phyloP scores from a whole-genome alignment of 2,113 vertebrate genomes.

The Pionites leucogaster region DNA sequence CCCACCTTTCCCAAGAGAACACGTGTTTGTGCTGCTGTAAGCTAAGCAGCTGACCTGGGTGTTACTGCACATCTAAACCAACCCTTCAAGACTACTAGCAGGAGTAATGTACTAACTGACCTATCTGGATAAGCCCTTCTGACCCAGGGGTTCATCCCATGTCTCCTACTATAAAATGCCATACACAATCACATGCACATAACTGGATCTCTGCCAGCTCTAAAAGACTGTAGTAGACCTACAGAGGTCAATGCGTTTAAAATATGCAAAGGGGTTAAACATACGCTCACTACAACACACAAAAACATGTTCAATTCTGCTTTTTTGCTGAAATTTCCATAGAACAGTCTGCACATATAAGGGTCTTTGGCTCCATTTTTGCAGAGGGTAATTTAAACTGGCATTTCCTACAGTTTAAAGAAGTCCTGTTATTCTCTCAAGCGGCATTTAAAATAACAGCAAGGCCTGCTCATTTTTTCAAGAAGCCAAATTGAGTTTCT shows the following conservation, averaged over 20 bases:
- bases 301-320: fast-evolving
- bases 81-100: not conserved
- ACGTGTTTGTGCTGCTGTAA: not conserved
- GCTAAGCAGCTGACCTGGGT: not conserved
- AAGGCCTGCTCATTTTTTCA: not conserved
- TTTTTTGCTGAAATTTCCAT: not conserved
- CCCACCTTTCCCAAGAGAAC: not conserved
- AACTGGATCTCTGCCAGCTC: not conserved
- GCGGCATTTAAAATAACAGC: not conserved
- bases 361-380: not conserved
- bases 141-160: not conserved
- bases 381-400: not conserved
- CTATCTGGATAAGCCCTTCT: not conserved
- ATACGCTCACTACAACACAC: not conserved
- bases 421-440: not conserved
- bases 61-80: not conserved
- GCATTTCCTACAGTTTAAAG: not conserved
- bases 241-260: not conserved
- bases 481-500: not conserved
- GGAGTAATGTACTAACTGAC: not conserved
- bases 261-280: not conserved
- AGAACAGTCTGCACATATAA: not conserved
- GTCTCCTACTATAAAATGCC: not conserved
- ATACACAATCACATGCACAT: not conserved
- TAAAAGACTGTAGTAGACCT: not conserved